A percentile compares a stretch with the other conserved stretches of the same genome.
phyloP scores from a whole-genome alignment of 2,797 vertebrate species.

The Decapterus maruadsi region DNA sequence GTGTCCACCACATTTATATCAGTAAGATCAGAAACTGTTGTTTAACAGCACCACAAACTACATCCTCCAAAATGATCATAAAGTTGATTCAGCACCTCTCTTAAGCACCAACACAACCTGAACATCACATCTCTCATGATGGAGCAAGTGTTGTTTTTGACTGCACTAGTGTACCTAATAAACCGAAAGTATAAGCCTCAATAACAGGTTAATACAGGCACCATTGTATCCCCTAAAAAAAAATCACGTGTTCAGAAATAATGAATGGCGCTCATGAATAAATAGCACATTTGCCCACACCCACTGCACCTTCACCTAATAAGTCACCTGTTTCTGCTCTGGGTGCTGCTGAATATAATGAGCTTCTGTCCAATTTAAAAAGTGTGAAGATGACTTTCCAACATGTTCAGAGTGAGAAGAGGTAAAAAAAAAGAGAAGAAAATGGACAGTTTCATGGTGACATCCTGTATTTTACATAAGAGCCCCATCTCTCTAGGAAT shows the following conservation, averaged over 20 bases:
- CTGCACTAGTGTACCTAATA: neutral
- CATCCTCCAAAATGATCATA: neutral
- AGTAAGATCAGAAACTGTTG: neutral
- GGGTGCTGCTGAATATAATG: slow-evolving; percentile 12
- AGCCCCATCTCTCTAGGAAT: slow-evolving; percentile 17
- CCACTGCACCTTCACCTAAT: neutral
- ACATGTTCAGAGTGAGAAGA: slow-evolving; percentile 3
- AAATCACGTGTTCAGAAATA: neutral
- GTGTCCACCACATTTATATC: neutral
- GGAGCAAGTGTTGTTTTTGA: neutral
- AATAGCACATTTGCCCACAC: neutral
- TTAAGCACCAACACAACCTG: neutral
- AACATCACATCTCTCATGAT: neutral
- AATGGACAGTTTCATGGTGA: slow-evolving; percentile 1
- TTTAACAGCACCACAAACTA: too few species aligned
- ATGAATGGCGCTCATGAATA: slow-evolving; percentile 3
- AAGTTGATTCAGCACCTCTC: neutral
- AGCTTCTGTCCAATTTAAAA: slow-evolving; percentile 23
- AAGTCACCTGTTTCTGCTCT: slow-evolving; percentile 14
- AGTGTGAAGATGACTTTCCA: slow-evolving; percentile 10
- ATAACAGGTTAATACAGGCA: neutral
- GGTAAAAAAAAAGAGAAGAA: slow-evolving; percentile 5
- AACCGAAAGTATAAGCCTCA: neutral
- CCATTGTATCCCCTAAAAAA: neutral
- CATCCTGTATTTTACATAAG: slow-evolving; percentile 8